phyloP scores from a whole-genome alignment of 2,113 vertebrate genomes.

The Bostrychus sinensis region DNA sequence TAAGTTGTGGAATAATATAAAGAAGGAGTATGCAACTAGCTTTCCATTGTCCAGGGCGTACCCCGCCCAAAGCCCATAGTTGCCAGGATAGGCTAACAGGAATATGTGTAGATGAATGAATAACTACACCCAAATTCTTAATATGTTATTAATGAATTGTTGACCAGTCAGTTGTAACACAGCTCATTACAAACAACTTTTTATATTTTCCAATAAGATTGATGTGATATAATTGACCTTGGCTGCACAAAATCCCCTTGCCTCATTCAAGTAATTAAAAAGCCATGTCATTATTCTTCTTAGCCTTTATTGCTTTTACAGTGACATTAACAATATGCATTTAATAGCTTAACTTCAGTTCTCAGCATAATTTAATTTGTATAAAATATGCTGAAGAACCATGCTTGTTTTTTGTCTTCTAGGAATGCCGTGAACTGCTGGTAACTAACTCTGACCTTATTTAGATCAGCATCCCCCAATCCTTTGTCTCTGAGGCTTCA shows the following conservation, averaged over 20 bases:
- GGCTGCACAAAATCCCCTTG: constrained; percentile 48
- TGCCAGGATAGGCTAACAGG: no score
- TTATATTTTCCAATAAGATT: constrained; percentile 51
- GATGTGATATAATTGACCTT: constrained; percentile 61
- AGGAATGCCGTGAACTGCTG: constrained; percentile 32
- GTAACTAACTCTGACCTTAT: constrained; percentile 46
- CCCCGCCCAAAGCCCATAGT: no score
- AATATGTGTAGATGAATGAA: no score
- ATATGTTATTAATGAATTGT: constrained; percentile 18
- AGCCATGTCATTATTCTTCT: constrained; percentile 32
- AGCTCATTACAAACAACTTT: constrained; percentile 38
- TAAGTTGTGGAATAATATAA: no score
- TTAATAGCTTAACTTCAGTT: constrained; percentile 10
- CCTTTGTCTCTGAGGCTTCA: background rate
- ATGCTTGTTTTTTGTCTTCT: constrained; percentile 24
- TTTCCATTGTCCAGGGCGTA: no score
- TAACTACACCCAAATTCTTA: no score
- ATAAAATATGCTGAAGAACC: constrained; percentile 18
- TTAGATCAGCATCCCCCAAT: constrained; percentile 22
- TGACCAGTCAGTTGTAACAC: constrained; percentile 40
- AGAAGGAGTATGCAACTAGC: no score
- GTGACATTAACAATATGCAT: constrained; percentile 21
- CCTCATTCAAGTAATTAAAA: constrained; percentile 51
- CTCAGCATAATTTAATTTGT: constrained; percentile 20
- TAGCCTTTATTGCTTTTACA: constrained; percentile 22